These are phyloP conservation scores for Pseudomyrmex concolor DNA, from an alignment of 1,140 invertebrate species.

Conservation along the genomic window DNA sequence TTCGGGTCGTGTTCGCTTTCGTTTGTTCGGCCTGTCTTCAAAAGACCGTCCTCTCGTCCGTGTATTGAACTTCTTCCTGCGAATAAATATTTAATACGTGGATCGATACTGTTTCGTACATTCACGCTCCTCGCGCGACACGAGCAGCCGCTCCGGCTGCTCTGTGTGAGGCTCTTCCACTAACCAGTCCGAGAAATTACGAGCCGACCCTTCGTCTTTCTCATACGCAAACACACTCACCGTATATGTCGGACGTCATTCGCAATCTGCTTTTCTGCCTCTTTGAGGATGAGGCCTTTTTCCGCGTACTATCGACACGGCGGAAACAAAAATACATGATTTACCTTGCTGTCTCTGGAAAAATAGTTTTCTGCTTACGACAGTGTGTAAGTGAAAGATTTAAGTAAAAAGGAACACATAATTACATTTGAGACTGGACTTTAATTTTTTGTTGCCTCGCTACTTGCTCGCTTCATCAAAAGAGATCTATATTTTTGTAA, in stretches of 20 bases:
- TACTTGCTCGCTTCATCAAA: too few species aligned
- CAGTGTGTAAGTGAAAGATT: not conserved
- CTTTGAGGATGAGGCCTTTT: conserved; percentile 50
- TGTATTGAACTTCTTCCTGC: conserved; percentile 79
- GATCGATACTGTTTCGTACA: conserved; percentile 76
- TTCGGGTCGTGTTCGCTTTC: conserved; percentile 64
- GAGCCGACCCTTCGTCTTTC: conserved; percentile 54
- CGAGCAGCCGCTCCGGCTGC: conserved; percentile 54
- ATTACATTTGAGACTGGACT: not conserved
- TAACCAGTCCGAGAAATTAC: conserved; percentile 71
- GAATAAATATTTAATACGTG: conserved; percentile 79
- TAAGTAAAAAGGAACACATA: not conserved
- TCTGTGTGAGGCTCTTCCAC: conserved; percentile 64
- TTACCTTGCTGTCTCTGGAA: not conserved
- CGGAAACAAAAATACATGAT: conserved; percentile 24
- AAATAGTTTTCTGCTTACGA: not conserved
- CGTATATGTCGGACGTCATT: conserved; percentile 66
- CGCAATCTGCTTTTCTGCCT: conserved; percentile 61
- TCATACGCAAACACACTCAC: conserved; percentile 68
- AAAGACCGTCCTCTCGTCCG: conserved; percentile 68
- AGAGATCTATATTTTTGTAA: too few species aligned
- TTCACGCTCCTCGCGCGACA: conserved; percentile 43
- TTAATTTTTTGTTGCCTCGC: too few species aligned
- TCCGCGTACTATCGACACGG: conserved; percentile 28
- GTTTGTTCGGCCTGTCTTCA: conserved; percentile 67